Conservation (phyloP, 2,113 vertebrate genomes). For the Misgurnus mizolepis region DNA sequence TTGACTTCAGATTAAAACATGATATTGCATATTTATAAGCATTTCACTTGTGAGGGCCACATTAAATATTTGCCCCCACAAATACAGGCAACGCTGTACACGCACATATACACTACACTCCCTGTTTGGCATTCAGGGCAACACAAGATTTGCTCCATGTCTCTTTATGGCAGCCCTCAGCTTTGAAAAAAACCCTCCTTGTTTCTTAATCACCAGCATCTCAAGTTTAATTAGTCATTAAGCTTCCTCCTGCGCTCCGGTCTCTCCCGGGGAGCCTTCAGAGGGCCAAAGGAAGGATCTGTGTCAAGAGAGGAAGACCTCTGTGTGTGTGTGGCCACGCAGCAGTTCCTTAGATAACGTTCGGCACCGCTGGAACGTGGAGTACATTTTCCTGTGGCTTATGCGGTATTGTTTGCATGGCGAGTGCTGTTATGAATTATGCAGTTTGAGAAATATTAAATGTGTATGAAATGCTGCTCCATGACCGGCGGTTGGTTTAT, state of each 20-base stretch:
- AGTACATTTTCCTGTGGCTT: slow-evolving; percentile 43
- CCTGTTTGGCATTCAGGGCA: slow-evolving; percentile 53
- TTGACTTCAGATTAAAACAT: too few species aligned
- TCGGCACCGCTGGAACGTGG: slow-evolving; percentile 31
- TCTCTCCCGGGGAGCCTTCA: slow-evolving; percentile 64
- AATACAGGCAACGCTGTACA: slow-evolving; percentile 45
- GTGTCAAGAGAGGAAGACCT: slow-evolving; percentile 18
- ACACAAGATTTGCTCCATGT: slow-evolving; percentile 69
- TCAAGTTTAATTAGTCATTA: slow-evolving; percentile 81
- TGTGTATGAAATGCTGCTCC: slow-evolving; percentile 48
- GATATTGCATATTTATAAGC: too few species aligned
- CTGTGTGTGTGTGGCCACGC: slow-evolving; percentile 19
- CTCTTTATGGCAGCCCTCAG: slow-evolving; percentile 61
- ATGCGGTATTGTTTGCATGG: slow-evolving; percentile 43
- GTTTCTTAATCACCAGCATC: slow-evolving; percentile 76
- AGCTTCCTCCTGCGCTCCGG: slow-evolving; percentile 74
- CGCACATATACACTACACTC: not conserved
- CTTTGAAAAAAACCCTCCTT: slow-evolving; percentile 68
- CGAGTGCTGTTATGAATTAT: slow-evolving; percentile 53
- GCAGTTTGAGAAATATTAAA: slow-evolving; percentile 54
- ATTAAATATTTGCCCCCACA: slow-evolving; percentile 33
- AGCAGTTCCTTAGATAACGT: slow-evolving; percentile 8
- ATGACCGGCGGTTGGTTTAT: slow-evolving; percentile 59
- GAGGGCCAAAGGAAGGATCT: slow-evolving; percentile 46
- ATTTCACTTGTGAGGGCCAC: too few species aligned